Percentiles rank a stretch among this genome's conserved stretches.
Evolutionary conservation across 2,888 invertebrate species (phyloP).

Genomic region (Acutogordius australiensis): DNA sequence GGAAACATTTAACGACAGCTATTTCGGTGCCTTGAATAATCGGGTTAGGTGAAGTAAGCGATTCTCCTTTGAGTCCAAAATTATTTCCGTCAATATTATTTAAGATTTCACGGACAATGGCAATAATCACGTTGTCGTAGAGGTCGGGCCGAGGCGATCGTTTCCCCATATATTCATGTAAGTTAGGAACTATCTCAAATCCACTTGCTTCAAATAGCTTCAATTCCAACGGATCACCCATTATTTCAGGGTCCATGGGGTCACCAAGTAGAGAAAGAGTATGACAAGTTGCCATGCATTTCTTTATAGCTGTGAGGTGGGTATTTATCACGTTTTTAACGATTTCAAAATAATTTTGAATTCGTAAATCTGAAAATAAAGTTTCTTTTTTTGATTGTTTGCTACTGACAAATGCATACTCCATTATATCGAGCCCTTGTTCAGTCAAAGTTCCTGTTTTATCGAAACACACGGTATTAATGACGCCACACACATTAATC

Average conservation of each 20-base stretch:
- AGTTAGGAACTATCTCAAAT: neutral
- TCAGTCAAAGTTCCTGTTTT: constrained; percentile 27
- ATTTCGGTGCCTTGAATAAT: constrained; percentile 18
- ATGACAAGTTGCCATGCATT: constrained; percentile 55
- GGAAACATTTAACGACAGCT: constrained; percentile 28
- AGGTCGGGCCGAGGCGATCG: neutral
- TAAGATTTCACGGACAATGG: neutral
- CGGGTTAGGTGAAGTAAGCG: neutral
- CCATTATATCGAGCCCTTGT: constrained; percentile 20
- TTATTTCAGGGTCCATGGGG: constrained; percentile 29
- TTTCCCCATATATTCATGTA: constrained; percentile 13
- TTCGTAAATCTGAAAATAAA: neutral
- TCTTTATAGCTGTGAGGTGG: neutral
- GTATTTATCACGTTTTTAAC: neutral
- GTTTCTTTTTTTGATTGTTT: neutral
- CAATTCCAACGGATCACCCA: constrained; percentile 75
- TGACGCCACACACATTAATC: constrained; percentile 51
- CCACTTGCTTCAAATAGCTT: constrained; percentile 46
- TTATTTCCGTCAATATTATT: too few relatives aligned
- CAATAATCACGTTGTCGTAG: neutral
- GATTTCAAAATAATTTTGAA: too few relatives aligned
- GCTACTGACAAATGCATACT: neutral
- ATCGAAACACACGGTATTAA: constrained; percentile 45
- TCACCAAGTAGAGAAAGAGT: constrained; percentile 63
- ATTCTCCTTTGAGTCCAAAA: neutral